Percentiles rank a stretch among this genome's conserved stretches.
Conservation (phyloP, 2,888 invertebrate genomes). For the Agapetus fuscipes region DNA sequence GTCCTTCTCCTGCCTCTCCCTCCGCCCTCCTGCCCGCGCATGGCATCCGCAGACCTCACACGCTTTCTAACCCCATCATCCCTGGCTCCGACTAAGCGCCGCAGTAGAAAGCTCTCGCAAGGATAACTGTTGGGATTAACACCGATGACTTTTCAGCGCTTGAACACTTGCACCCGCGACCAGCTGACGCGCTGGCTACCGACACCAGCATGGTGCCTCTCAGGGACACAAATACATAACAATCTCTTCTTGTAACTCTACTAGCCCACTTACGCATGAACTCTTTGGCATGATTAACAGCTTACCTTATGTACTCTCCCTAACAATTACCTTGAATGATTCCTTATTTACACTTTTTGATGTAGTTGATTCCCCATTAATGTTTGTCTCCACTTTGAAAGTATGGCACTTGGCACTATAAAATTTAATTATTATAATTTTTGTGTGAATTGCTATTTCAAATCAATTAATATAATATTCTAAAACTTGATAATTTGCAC, state of each 20-base stretch:
- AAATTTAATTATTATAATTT: conserved; percentile 13
- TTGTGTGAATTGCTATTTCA: conserved; percentile 20
- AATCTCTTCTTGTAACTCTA: too few species aligned
- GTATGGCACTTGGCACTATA: conserved; percentile 21
- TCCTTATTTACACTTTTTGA: too few species aligned
- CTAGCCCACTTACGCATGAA: too few species aligned
- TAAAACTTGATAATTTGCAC: too few species aligned
- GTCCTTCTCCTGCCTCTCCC: conserved; percentile 5
- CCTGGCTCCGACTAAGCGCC: background rate
- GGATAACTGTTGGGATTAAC: background rate
- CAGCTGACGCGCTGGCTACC: background rate
- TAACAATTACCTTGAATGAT: too few species aligned
- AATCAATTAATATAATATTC: conserved; percentile 15
- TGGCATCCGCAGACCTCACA: too few species aligned
- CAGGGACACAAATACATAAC: too few species aligned
- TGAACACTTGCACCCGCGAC: too few species aligned
- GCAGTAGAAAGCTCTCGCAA: background rate
- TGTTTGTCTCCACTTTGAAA: conserved; percentile 17
- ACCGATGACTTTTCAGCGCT: background rate
- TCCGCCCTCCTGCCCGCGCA: too few species aligned
- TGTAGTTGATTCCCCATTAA: conserved; percentile 16
- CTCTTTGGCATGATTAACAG: too few species aligned
- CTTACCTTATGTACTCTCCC: too few species aligned
- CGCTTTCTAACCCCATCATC: background rate
- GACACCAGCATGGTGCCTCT: too few species aligned